Evolutionary conservation across 2,888 invertebrate species (phyloP).

Genomic region (Lycocerus yunnanus): DNA sequence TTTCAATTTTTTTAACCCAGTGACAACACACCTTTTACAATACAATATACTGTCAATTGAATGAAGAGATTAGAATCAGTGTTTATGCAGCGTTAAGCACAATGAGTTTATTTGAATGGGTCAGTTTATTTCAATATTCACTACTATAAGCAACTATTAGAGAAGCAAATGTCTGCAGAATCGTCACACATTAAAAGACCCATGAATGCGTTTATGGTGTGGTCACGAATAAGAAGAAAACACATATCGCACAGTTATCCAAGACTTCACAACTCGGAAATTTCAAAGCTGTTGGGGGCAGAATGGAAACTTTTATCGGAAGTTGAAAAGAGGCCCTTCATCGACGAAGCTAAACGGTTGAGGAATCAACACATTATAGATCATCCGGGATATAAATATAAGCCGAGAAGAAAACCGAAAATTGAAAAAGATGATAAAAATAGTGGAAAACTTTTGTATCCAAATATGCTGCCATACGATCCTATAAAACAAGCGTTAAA

Average conservation of each 20-base stretch:
- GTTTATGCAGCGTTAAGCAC: slow-evolving; percentile 54
- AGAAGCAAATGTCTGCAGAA: slow-evolving; percentile 2
- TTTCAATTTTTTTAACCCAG: slow-evolving; percentile 33
- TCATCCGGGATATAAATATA: slow-evolving; percentile 54
- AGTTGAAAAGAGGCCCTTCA: slow-evolving; percentile 81
- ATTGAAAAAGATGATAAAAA: slow-evolving; percentile 36
- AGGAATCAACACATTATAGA: slow-evolving; percentile 55
- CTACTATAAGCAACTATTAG: slow-evolving; percentile 17
- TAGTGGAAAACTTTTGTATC: slow-evolving; percentile 24
- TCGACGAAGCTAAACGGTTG: slow-evolving; percentile 79
- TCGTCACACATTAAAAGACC: slow-evolving; percentile 88
- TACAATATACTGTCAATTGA: slow-evolving; percentile 48
- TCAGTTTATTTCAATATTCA: slow-evolving; percentile 40
- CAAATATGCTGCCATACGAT: slow-evolving; percentile 29
- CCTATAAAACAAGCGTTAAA: slow-evolving; percentile 36
- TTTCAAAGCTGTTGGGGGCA: slow-evolving; percentile 79
- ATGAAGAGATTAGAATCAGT: slow-evolving; percentile 54
- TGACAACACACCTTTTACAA: slow-evolving; percentile 48
- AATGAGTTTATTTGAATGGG: slow-evolving; percentile 44
- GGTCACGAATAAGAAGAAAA: slow-evolving; percentile 77
- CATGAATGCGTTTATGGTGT: slow-evolving; percentile 94
- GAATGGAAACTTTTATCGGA: slow-evolving; percentile 86
- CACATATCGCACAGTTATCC: slow-evolving; percentile 85
- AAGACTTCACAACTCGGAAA: slow-evolving; percentile 77
- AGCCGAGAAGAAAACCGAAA: slow-evolving; percentile 51